Conservation (phyloP, 2,888 invertebrate genomes). For the Ellobium chinense region DNA sequence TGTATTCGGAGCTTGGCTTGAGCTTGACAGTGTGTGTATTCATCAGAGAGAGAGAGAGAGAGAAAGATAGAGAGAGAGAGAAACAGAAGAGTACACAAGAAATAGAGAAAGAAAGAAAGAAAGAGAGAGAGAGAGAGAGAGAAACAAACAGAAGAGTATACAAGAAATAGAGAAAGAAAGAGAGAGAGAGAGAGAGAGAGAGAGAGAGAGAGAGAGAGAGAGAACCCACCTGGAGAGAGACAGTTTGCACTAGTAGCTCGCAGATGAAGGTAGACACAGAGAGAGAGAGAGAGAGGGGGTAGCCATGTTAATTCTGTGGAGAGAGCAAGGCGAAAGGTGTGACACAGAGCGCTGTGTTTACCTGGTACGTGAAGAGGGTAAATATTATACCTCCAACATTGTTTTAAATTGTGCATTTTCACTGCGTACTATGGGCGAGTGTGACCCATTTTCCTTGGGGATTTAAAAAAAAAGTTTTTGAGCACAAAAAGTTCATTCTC, state of each 20-base stretch:
- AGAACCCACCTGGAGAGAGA: neutral
- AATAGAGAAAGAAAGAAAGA: neutral
- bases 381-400: too few species aligned
- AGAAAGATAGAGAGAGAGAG: neutral
- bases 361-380: too few species aligned
- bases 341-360: too few species aligned
- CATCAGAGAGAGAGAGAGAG: neutral
- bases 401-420: too few species aligned
- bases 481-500: too few species aligned
- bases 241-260: neutral
- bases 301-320: too few species aligned
- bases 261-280: neutral
- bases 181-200: constrained; percentile 24
- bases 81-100: neutral
- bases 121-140: neutral
- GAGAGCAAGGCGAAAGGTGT: too few species aligned
- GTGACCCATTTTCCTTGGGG: too few species aligned
- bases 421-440: too few species aligned
- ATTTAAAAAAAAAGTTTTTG: too few species aligned
- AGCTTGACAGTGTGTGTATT: too few species aligned
- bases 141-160: neutral
- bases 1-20: too few species aligned
- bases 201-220: neutral
- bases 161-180: constrained; percentile 1
- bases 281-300: neutral